These are phyloP conservation scores for Ormyrus rosae DNA, from an alignment of 2,888 invertebrate species.

Conservation along the genomic window DNA sequence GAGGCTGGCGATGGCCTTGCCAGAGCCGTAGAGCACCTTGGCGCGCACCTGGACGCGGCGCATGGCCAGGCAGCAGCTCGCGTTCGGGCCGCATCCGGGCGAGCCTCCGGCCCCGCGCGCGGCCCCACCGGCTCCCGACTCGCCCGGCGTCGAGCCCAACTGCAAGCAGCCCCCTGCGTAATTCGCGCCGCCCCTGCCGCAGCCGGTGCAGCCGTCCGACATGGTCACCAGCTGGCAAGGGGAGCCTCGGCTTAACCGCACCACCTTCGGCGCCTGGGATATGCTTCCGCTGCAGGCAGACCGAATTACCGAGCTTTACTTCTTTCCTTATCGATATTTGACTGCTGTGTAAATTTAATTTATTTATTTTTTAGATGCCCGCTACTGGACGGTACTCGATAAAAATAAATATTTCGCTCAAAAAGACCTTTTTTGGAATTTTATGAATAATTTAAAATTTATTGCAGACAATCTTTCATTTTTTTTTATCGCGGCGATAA, in stretches of 20 bases:
- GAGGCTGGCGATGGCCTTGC: slow-evolving; percentile 70
- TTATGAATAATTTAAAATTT: too few relatives aligned
- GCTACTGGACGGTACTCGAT: too few relatives aligned
- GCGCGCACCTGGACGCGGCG: slow-evolving; percentile 69
- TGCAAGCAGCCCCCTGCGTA: slow-evolving; percentile 65
- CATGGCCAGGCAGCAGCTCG: slow-evolving; percentile 56
- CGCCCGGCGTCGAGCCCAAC: slow-evolving; percentile 47
- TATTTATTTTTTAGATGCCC: too few relatives aligned
- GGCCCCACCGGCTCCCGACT: slow-evolving; percentile 40
- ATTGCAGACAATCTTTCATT: too few relatives aligned
- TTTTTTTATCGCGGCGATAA: too few relatives aligned
- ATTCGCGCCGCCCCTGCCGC: slow-evolving; percentile 65
- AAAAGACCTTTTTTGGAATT: too few relatives aligned
- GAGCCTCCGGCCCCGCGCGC: slow-evolving; percentile 23
- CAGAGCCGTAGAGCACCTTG: slow-evolving; percentile 71
- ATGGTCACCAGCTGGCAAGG: slow-evolving; percentile 56
- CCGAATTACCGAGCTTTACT: too few relatives aligned
- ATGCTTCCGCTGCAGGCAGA: too few relatives aligned
- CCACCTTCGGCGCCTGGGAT: too few relatives aligned
- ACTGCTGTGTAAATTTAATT: too few relatives aligned
- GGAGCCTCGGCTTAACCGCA: background rate
- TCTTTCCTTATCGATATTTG: too few relatives aligned
- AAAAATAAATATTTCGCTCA: too few relatives aligned
- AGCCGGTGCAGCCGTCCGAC: slow-evolving; percentile 72
- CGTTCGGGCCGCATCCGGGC: slow-evolving; percentile 41